Evolutionary conservation across 2,113 vertebrate species (phyloP).

Genomic region (Catharus fuscescens): DNA sequence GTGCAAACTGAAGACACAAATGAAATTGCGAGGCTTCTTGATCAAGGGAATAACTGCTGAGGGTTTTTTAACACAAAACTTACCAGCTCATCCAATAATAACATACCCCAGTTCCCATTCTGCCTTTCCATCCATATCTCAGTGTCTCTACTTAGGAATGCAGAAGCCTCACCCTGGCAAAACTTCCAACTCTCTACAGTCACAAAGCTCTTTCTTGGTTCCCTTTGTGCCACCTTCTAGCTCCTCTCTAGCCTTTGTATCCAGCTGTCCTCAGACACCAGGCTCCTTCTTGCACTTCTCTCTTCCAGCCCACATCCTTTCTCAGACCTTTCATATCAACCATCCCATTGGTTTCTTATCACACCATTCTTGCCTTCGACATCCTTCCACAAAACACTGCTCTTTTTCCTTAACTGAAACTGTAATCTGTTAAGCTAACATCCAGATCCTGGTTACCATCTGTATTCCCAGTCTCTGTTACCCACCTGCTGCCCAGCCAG

Average conservation of each 20-base stretch:
- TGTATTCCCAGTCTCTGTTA: neutral
- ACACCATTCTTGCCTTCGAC: neutral
- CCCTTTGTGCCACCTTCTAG: neutral
- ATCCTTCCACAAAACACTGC: neutral
- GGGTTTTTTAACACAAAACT: neutral
- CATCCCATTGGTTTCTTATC: neutral
- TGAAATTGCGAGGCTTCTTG: neutral
- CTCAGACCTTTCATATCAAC: neutral
- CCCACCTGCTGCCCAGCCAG: neutral
- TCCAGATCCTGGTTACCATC: neutral
- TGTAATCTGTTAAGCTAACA: neutral
- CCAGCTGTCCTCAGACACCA: neutral
- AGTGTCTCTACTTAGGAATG: neutral
- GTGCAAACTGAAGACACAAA: neutral
- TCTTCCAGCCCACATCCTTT: neutral
- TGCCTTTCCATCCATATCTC: neutral
- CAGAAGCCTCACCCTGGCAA: neutral
- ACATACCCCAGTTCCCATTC: fast-evolving
- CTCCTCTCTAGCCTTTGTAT: neutral
- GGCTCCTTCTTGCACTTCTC: neutral
- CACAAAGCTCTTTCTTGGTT: neutral
- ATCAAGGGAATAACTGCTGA: neutral
- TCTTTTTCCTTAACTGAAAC: neutral
- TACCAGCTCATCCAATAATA: neutral
- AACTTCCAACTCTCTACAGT: neutral